Evolutionary conservation across 2,888 invertebrate species (phyloP).

Genomic region (Cylindroiulus punctatus): DNA sequence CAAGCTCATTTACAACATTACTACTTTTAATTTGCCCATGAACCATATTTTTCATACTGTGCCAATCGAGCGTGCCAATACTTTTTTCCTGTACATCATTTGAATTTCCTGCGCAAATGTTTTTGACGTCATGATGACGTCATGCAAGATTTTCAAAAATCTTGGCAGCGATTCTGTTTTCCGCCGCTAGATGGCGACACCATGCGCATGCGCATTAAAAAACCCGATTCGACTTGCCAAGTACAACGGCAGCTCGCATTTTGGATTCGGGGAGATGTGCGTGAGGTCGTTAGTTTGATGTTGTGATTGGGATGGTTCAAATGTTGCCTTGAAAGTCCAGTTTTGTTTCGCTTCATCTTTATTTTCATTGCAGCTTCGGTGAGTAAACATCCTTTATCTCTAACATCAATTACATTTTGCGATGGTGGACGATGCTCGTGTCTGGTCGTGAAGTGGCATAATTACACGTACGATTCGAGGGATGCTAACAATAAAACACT

Average conservation of each 20-base stretch:
- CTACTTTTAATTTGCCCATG: too few species aligned
- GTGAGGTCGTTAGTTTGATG: not conserved
- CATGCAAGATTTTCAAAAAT: too few species aligned
- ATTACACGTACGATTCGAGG: not conserved
- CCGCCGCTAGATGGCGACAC: too few species aligned
- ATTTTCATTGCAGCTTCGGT: not conserved
- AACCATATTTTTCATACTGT: too few species aligned
- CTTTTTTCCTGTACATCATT: too few species aligned
- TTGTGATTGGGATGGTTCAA: not conserved
- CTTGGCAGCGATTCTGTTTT: too few species aligned
- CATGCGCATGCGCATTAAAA: slow-evolving; percentile 16
- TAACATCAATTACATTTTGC: not conserved
- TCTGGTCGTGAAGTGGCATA: slow-evolving; percentile 1
- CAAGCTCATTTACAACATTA: too few species aligned
- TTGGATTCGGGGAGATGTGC: not conserved
- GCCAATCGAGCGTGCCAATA: too few species aligned
- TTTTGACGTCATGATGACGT: too few species aligned
- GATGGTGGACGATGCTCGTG: not conserved
- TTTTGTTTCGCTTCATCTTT: not conserved
- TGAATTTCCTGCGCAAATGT: too few species aligned
- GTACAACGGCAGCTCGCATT: not conserved
- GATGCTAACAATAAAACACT: slow-evolving; percentile 33
- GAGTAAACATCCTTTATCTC: not conserved
- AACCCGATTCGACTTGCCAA: not conserved
- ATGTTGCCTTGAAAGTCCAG: not conserved